phyloP scores from a whole-genome alignment of 64 coral and sea anemone species.

The Porites australiensis region DNA sequence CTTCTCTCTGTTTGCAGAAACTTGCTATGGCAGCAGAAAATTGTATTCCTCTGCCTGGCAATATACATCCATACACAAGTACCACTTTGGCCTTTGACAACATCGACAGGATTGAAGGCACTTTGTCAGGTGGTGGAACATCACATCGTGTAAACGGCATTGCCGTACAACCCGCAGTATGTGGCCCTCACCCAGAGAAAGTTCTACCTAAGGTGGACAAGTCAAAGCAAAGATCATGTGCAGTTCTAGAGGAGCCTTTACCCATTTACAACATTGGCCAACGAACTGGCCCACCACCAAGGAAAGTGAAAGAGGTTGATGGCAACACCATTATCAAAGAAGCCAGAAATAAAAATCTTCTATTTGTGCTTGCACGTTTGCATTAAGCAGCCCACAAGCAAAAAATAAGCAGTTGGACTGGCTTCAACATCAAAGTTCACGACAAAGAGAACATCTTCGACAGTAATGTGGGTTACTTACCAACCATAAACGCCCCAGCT shows the following conservation, averaged over 20 bases:
- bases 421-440: constrained; percentile 49
- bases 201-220: constrained; percentile 1
- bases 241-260: not conserved
- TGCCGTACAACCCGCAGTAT: constrained; percentile 17
- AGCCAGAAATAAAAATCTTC: constrained; percentile 33
- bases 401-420: constrained; percentile 43
- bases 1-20: constrained; percentile 72
- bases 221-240: not conserved
- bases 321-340: not conserved
- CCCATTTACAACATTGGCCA: not conserved
- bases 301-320: not conserved
- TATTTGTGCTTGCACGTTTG: constrained; percentile 35
- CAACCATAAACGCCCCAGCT: constrained; percentile 19
- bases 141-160: not conserved
- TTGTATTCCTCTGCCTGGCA: constrained; percentile 4
- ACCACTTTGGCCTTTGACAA: not conserved
- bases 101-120: not conserved
- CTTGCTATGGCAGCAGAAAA: not conserved
- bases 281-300: not conserved
- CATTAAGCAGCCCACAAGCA: constrained; percentile 13
- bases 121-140: constrained; percentile 16
- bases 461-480: not conserved
- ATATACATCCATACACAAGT: not conserved
- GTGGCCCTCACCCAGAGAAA: constrained; percentile 10
- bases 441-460: not conserved